These are phyloP conservation scores for Lottia gigantea DNA, from an alignment of 2,888 invertebrate genomes.

Conservation along the genomic window DNA sequence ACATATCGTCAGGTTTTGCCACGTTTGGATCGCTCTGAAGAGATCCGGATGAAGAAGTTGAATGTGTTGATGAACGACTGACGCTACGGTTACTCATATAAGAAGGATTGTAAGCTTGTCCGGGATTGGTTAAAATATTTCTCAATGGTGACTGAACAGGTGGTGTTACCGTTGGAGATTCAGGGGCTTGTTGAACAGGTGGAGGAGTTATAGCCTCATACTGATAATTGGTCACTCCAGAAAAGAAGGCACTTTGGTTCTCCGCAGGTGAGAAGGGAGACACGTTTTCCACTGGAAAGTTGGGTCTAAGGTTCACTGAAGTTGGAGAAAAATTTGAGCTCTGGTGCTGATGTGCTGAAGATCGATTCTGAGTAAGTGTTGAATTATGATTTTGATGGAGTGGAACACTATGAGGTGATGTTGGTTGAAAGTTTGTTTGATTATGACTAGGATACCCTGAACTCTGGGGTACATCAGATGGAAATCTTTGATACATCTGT, in stretches of 20 bases:
- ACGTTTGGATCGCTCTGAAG: constrained; percentile 7
- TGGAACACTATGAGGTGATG: not conserved
- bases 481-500: constrained; percentile 19
- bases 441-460: too few species aligned
- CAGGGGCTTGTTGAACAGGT: not conserved
- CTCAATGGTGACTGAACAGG: not conserved
- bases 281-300: not conserved
- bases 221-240: not conserved
- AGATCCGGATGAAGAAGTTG: constrained; percentile 12
- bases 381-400: not conserved
- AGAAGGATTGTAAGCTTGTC: not conserved
- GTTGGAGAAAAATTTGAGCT: not conserved
- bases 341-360: not conserved
- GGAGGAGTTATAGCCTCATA: constrained; percentile 5
- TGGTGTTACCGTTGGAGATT: not conserved
- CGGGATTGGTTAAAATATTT: not conserved
- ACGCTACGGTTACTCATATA: constrained; percentile 14
- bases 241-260: not conserved
- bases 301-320: not conserved
- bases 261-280: not conserved
- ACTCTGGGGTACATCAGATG: not conserved
- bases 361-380: too few species aligned
- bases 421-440: not conserved
- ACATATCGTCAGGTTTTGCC: not conserved
- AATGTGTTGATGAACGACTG: constrained; percentile 17